These are phyloP conservation scores for Cebus imitator DNA, from an alignment of 2,113 vertebrate species.

Conservation along the genomic window DNA sequence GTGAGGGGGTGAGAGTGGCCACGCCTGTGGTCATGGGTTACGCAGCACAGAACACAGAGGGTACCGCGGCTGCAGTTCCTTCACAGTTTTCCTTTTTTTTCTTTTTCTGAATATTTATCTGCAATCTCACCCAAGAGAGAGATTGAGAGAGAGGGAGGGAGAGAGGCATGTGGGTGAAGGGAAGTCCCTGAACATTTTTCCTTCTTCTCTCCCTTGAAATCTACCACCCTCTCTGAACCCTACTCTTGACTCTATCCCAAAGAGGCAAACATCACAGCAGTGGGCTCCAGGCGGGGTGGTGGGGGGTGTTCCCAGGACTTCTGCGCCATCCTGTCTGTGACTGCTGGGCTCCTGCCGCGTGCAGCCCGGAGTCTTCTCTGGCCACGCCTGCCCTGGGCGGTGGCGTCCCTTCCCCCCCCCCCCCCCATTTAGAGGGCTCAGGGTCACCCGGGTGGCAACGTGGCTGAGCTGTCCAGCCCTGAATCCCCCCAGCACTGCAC, in stretches of 20 bases:
- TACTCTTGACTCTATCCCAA: no score
- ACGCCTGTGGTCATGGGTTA: fast-evolving
- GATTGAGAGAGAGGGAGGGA: no score
- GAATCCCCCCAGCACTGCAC: fast-evolving
- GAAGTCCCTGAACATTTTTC: fast-evolving
- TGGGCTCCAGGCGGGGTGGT: no score
- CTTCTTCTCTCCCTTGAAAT: no score
- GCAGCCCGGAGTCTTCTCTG: fast-evolving
- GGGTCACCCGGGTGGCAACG: fast-evolving
- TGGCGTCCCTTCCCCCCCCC: fast-evolving
- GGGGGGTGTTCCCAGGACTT: fast-evolving
- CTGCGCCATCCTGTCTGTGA: fast-evolving
- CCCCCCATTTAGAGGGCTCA: fast-evolving
- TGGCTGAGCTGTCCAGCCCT: fast-evolving
- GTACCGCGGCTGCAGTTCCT: fast-evolving
- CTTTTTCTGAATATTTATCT: not conserved
- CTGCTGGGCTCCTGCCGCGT: fast-evolving
- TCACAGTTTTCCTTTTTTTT: no score
- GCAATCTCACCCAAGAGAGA: no score
- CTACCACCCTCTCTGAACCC: fast-evolving
- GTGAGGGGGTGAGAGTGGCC: fast-evolving
- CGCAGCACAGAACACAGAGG: fast-evolving
- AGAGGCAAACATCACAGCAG: not conserved
- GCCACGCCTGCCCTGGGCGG: fast-evolving
- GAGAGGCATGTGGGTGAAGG: not conserved